A percentile compares a stretch with the other conserved stretches of the same genome.
Conservation (phyloP, 2,113 vertebrate species). For the Rostratula benghalensis region DNA sequence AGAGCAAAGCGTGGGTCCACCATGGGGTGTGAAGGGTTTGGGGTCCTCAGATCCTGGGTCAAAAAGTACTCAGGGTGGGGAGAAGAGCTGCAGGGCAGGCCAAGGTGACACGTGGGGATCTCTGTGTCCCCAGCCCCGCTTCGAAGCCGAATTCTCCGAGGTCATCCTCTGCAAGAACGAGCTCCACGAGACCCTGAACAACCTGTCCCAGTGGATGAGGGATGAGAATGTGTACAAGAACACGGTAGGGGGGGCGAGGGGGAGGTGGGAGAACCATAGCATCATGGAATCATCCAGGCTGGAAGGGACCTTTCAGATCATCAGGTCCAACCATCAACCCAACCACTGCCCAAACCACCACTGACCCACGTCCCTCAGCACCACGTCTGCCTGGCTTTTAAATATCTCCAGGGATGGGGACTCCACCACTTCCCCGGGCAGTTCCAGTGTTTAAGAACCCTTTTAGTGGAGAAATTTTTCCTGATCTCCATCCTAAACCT, state of each 20-base stretch:
- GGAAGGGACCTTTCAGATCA: neutral
- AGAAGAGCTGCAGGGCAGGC: neutral
- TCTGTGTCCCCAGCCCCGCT: slow-evolving; percentile 71
- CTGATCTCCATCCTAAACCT: neutral
- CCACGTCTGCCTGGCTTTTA: neutral
- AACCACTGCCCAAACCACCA: neutral
- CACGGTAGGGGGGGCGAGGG: slow-evolving; percentile 73
- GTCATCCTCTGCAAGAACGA: slow-evolving; percentile 77
- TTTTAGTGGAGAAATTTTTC: too few relatives aligned
- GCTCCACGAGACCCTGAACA: slow-evolving; percentile 75
- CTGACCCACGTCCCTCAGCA: neutral
- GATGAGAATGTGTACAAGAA: slow-evolving; percentile 73
- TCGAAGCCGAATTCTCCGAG: slow-evolving; percentile 82
- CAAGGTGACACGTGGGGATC: neutral
- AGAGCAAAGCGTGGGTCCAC: neutral
- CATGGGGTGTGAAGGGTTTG: neutral
- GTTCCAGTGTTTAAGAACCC: too few relatives aligned
- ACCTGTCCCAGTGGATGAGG: slow-evolving; percentile 82
- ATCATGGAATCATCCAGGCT: neutral
- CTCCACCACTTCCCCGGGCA: neutral
- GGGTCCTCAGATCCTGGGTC: neutral
- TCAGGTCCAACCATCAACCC: neutral
- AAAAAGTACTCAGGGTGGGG: rapidly evolving
- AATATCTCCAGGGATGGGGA: neutral
- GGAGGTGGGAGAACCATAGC: neutral